Base-by-base conservation (phyloP, 1,140 invertebrate genomes). In the Calephelis nemesis region DNA sequence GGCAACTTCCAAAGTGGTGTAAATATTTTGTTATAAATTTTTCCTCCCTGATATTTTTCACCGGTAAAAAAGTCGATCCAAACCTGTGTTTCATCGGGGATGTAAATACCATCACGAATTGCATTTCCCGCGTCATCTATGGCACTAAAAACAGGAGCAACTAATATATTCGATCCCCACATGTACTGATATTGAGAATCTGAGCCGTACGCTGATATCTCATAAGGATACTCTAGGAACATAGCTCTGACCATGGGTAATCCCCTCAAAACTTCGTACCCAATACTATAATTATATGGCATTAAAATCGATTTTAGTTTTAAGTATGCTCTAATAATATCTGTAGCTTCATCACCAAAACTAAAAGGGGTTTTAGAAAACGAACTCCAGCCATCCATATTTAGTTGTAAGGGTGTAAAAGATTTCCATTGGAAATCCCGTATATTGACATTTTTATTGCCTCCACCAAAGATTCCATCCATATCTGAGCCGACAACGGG, bases 401-500 rank as follows among this genome's bases (percentile, higher is more conserved):
- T 88, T 12, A 91, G 68, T 67, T 91, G 88, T 12, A 91, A 65
- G 6, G 88, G 87, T 48, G 87, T 91, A 74, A 91, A 91, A 15
- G 88, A 48, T 67, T 91, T 91, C 87, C 87, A 91, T 73, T 91
- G 88, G 62, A 77, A 91, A 73, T 91, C 88, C 13, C 88, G 75
- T 40, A 91, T 74, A 67, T 88, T 88, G 1, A 90, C 76, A 65
- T 79, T 71, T 75, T 75, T 82, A 15, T 74, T 63, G 15, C 72
- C 75, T 6, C 86, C 88, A 49, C 71, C 76, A 72, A 81, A 91
- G 74, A 91, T 91, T n/a, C 88, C 88, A 68, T 91, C 88, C 85
- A 91, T 84, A 66, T 89, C 88, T 6, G 88, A 87, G 8, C 88
- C 88, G 15, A 91, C 67, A 15, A 88, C 66, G 7, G 88, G 87